A percentile compares a stretch with the other conserved stretches of the same genome.
These are phyloP conservation scores for Agrotis puta DNA, from an alignment of 2,888 invertebrate genomes.

Conservation along the genomic window DNA sequence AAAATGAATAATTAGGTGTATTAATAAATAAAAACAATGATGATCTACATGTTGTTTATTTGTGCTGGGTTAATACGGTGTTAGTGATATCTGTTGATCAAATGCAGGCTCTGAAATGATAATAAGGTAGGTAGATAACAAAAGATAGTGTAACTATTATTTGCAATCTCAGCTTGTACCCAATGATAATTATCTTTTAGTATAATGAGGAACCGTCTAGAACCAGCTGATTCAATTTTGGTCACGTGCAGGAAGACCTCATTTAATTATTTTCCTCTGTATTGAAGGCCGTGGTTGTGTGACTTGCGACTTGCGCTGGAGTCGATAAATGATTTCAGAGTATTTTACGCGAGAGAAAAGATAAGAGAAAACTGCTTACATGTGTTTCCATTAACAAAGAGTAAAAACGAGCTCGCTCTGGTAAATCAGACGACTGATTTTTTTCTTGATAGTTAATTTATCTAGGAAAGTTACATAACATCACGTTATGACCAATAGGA, in stretches of 20 bases:
- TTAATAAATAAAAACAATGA: slow-evolving; percentile 27
- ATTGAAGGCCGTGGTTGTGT: slow-evolving; percentile 11
- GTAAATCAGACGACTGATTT: too few relatives aligned
- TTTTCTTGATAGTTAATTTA: too few relatives aligned
- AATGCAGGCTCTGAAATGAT: slow-evolving; percentile 43
- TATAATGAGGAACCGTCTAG: slow-evolving; percentile 38
- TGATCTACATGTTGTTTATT: slow-evolving; percentile 42
- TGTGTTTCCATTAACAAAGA: too few relatives aligned
- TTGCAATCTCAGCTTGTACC: slow-evolving; percentile 19
- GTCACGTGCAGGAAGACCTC: slow-evolving; percentile 3
- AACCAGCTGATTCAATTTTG: slow-evolving; percentile 3
- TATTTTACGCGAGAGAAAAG: too few relatives aligned
- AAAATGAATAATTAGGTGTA: slow-evolving; percentile 25
- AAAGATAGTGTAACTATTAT: slow-evolving; percentile 11
- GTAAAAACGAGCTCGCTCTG: too few relatives aligned
- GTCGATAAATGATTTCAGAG: not conserved
- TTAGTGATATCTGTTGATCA: slow-evolving; percentile 38
- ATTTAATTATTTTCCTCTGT: slow-evolving; percentile 25
- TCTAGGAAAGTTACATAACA: too few relatives aligned
- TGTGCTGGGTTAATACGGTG: slow-evolving; percentile 37
- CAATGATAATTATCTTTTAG: slow-evolving; percentile 34
- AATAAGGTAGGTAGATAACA: slow-evolving; percentile 20
- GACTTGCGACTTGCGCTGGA: not conserved
- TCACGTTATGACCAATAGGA: too few relatives aligned
- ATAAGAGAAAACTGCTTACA: too few relatives aligned